Evolutionary conservation across 2,113 vertebrate genomes (phyloP).

Genomic region (Periophthalmus modestus): DNA sequence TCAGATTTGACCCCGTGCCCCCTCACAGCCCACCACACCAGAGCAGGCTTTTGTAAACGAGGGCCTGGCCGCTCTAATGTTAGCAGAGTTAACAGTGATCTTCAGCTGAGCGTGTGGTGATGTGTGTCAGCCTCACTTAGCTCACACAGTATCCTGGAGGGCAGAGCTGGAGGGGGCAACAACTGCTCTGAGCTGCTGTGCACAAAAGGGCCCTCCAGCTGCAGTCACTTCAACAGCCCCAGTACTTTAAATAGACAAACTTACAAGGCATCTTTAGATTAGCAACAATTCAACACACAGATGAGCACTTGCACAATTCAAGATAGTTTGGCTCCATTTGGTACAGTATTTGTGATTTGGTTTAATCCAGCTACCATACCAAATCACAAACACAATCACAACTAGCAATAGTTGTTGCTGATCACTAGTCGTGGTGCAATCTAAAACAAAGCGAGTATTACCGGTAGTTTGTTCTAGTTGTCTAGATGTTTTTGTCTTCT

Average conservation of each 20-base stretch:
- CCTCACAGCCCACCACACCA: conserved; percentile 20
- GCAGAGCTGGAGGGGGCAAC: conserved; percentile 27
- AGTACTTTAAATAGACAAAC: conserved; percentile 49
- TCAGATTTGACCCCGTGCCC: conserved; percentile 24
- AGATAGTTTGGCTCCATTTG: conserved; percentile 60
- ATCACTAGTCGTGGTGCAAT: too few species aligned
- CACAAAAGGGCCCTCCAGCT: conserved; percentile 30
- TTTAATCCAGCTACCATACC: not conserved
- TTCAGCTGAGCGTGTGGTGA: conserved; percentile 37
- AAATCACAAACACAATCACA: too few species aligned
- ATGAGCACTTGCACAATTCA: conserved; percentile 16
- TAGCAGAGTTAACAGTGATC: conserved; percentile 31
- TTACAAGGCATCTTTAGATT: conserved; percentile 24
- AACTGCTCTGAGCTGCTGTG: conserved; percentile 10
- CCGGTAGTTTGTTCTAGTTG: too few species aligned
- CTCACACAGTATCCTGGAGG: conserved; percentile 40
- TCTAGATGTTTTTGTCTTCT: too few species aligned
- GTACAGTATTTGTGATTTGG: conserved; percentile 18
- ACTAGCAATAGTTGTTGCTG: too few species aligned
- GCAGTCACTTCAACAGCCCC: conserved; percentile 21
- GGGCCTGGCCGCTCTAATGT: conserved; percentile 5
- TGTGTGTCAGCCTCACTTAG: conserved; percentile 37
- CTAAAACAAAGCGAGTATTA: too few species aligned
- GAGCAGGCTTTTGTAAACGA: conserved; percentile 39
- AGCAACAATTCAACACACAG: conserved; percentile 24